Evolutionary conservation across 2,888 invertebrate species (phyloP).

Genomic region (Epinotia bilunana): DNA sequence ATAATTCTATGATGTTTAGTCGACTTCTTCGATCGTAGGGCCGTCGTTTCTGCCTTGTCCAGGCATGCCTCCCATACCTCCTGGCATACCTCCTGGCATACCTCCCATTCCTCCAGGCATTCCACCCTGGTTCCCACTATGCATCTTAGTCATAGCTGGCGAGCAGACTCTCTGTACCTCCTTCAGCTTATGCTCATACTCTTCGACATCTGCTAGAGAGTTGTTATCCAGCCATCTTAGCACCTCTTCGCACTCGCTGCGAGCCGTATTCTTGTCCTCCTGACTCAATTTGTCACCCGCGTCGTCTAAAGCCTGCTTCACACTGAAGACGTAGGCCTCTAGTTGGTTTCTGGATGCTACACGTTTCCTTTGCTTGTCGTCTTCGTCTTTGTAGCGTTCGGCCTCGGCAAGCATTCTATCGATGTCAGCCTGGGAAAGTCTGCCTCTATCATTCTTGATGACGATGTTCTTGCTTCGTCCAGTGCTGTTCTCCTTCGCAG

Average conservation of each 20-base stretch:
- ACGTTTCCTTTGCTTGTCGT: conserved; percentile 22
- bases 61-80: conserved; percentile 4
- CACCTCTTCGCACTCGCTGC: conserved; percentile 18
- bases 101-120: conserved; percentile 4
- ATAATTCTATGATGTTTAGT: not conserved
- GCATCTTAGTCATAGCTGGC: conserved; percentile 23
- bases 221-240: conserved; percentile 21
- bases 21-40: conserved; percentile 20
- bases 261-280: conserved; percentile 21
- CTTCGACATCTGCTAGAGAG: conserved; percentile 12
- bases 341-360: conserved; percentile 23
- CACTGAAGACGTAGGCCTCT: conserved; percentile 15
- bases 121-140: conserved; percentile 14
- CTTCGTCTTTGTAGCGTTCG: conserved; percentile 22
- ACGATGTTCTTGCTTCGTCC: conserved; percentile 21
- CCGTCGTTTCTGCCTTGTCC: conserved; percentile 7
- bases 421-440: conserved; percentile 13
- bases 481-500: conserved; percentile 20
- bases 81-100: conserved; percentile 6
- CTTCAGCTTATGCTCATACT: conserved; percentile 25
- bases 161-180: conserved; percentile 17
- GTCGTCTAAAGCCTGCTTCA: conserved; percentile 17
- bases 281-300: conserved; percentile 14
- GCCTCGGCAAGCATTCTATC: conserved; percentile 24
- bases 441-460: conserved; percentile 20